These are phyloP conservation scores for Sinopyrophorus schimmeli DNA, from an alignment of 2,888 invertebrate genomes.

Conservation along the genomic window DNA sequence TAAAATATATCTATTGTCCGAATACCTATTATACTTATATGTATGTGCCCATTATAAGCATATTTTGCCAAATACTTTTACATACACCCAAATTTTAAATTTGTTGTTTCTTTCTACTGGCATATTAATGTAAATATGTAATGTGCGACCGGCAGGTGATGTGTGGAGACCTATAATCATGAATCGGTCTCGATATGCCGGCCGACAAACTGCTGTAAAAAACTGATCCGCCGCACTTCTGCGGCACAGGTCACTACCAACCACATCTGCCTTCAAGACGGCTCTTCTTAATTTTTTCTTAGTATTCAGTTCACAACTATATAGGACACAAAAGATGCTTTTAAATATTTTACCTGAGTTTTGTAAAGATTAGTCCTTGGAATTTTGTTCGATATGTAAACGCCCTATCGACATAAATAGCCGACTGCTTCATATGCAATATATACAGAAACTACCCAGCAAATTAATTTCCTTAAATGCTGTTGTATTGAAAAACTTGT, in stretches of 20 bases:
- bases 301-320: slow-evolving; percentile 40
- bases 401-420: slow-evolving; percentile 25
- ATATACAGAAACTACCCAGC: not conserved
- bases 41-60: too few relatives aligned
- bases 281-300: slow-evolving; percentile 39
- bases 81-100: too few relatives aligned
- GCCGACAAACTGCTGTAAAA: slow-evolving; percentile 45
- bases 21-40: too few relatives aligned
- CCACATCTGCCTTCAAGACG: slow-evolving; percentile 39
- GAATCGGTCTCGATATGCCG: slow-evolving; percentile 48
- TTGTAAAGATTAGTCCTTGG: slow-evolving; percentile 41
- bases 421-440: slow-evolving; percentile 13
- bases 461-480: not conserved
- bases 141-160: slow-evolving; percentile 35
- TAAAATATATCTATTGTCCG: too few relatives aligned
- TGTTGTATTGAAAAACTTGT: not conserved
- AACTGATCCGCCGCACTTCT: slow-evolving; percentile 43
- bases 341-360: slow-evolving; percentile 45
- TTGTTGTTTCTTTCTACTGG: slow-evolving; percentile 24
- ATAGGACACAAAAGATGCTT: slow-evolving; percentile 44
- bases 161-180: slow-evolving; percentile 41
- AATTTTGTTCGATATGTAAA: slow-evolving; percentile 31
- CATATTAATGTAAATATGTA: slow-evolving; percentile 35
- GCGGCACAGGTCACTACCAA: slow-evolving; percentile 36
- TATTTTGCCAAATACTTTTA: too few relatives aligned